phyloP scores from a whole-genome alignment of 23 tunicate genomes.

The Trididemnum miniatum region DNA sequence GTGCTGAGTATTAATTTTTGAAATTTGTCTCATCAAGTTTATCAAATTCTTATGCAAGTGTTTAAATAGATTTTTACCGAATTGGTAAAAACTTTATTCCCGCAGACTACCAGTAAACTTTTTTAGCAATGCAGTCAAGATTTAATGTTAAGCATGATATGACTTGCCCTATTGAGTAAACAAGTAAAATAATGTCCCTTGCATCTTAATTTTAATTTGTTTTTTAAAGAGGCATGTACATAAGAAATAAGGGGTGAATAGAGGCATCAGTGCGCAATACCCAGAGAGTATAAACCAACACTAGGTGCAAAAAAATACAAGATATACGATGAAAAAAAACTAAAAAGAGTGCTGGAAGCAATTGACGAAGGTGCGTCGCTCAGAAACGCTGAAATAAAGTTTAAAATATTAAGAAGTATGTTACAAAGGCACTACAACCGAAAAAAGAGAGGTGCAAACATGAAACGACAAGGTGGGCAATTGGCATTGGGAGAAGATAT shows the following conservation, averaged over 20 bases:
- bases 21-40: neutral
- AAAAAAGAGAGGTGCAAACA: too few species aligned
- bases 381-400: too few species aligned
- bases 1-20: neutral
- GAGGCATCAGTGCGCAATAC: neutral
- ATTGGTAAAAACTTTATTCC: neutral
- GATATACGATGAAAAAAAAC: too few species aligned
- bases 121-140: neutral
- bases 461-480: too few species aligned
- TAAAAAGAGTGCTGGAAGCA: too few species aligned
- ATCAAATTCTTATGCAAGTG: neutral
- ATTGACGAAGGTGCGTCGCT: too few species aligned
- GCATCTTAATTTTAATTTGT: too few species aligned
- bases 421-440: too few species aligned
- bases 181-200: neutral
- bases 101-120: neutral
- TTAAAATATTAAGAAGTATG: too few species aligned
- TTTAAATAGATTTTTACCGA: neutral
- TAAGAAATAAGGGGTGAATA: neutral
- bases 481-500: too few species aligned
- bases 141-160: neutral
- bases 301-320: too few species aligned
- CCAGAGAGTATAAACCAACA: too few species aligned
- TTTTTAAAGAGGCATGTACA: neutral
- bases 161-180: neutral